These are phyloP conservation scores for Melinaea menophilus DNA, from an alignment of 2,888 invertebrate genomes.

Conservation along the genomic window DNA sequence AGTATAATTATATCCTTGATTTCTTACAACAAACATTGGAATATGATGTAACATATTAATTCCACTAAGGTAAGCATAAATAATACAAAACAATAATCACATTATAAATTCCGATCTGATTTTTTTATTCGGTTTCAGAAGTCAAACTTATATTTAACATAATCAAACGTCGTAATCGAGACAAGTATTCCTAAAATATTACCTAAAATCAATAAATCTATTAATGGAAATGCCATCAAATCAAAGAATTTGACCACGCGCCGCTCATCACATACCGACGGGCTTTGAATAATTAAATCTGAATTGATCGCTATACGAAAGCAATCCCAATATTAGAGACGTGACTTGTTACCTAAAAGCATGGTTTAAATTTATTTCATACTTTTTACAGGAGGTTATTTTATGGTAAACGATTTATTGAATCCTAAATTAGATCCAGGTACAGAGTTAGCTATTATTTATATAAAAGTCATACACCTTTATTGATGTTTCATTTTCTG, in stretches of 20 bases:
- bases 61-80: too few species aligned
- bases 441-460: not conserved
- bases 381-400: conserved; percentile 13
- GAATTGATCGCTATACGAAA: conserved; percentile 62
- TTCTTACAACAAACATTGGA: too few species aligned
- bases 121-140: too few species aligned
- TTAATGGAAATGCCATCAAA: conserved; percentile 16
- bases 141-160: too few species aligned
- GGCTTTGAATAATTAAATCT: conserved; percentile 29
- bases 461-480: too few species aligned
- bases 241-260: conserved; percentile 15
- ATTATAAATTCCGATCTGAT: too few species aligned
- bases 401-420: conserved; percentile 1
- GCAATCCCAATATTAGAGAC: conserved; percentile 66
- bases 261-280: conserved; percentile 22
- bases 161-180: too few species aligned
- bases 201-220: conserved; percentile 7
- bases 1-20: too few species aligned
- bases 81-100: too few species aligned
- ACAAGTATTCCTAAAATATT: not conserved
- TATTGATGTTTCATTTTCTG: too few species aligned
- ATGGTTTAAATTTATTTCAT: conserved; percentile 19
- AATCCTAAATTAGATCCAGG: not conserved
- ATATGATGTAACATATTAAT: too few species aligned
- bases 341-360: conserved; percentile 48